A percentile compares a stretch with the other conserved stretches of the same genome.
phyloP scores from a whole-genome alignment of 2,113 vertebrate genomes.

The Vidua macroura region DNA sequence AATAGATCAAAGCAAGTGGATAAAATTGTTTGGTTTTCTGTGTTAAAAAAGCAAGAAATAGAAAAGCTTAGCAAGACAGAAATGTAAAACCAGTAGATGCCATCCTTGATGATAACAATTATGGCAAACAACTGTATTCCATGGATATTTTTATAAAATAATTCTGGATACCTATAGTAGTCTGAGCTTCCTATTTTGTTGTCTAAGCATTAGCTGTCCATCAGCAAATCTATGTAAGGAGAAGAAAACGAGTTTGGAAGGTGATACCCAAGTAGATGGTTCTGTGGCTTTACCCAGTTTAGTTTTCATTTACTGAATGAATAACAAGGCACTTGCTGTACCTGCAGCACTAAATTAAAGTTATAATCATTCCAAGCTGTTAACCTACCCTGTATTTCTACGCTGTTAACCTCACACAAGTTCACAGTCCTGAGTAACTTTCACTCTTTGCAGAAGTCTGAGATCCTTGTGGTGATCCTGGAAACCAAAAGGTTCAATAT shows the following conservation, averaged over 20 bases:
- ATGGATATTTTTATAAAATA: background rate
- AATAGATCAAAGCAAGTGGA: background rate
- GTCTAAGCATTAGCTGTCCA: background rate
- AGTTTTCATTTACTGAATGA: background rate
- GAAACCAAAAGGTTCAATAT: background rate
- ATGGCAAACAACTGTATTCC: background rate
- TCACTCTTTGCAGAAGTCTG: background rate
- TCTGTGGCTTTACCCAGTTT: background rate
- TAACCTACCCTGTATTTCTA: background rate
- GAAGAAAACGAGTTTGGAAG: background rate
- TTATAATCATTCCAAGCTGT: background rate
- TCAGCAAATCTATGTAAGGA: background rate
- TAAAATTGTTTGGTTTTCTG: background rate
- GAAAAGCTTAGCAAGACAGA: background rate
- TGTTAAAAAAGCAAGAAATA: background rate
- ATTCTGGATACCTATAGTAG: background rate
- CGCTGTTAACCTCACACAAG: background rate
- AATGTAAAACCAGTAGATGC: background rate
- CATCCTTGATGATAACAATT: background rate
- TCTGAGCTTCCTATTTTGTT: background rate
- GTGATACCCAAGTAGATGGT: background rate
- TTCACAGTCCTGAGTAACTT: background rate
- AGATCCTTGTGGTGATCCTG: background rate
- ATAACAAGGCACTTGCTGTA: background rate
- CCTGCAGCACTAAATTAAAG: background rate